Conservation (phyloP, 2,888 invertebrate genomes). For the Volucella inanis region DNA sequence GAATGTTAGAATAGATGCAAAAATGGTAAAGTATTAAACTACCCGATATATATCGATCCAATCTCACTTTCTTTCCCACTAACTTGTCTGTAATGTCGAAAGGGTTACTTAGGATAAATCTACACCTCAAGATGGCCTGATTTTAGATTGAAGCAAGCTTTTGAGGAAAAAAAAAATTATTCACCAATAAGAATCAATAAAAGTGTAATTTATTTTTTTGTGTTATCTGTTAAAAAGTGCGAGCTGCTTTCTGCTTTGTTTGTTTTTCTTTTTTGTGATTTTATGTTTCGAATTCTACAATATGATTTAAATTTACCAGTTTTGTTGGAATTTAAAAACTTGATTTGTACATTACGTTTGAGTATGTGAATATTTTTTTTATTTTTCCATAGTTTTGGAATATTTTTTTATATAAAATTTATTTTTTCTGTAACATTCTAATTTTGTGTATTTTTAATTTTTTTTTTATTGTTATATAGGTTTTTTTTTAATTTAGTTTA, state of each 20-base stretch:
- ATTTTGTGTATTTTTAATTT: conserved; percentile 24
- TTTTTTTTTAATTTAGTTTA: conserved; percentile 31
- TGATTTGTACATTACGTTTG: conserved; percentile 65
- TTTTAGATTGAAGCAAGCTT: too few species aligned
- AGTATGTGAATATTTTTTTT: conserved; percentile 62
- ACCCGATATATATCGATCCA: too few species aligned
- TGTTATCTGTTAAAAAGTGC: conserved; percentile 20
- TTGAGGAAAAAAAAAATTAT: too few species aligned
- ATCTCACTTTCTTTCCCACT: too few species aligned
- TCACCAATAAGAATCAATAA: background rate
- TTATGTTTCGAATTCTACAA: conserved; percentile 3
- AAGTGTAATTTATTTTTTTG: background rate
- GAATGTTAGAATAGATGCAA: too few species aligned
- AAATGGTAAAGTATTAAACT: too few species aligned
- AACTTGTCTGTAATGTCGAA: too few species aligned
- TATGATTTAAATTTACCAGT: conserved; percentile 10
- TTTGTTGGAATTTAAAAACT: conserved; percentile 54
- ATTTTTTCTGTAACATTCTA: conserved; percentile 50
- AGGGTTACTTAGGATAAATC: too few species aligned
- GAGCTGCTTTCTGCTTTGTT: background rate
- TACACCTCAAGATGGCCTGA: too few species aligned
- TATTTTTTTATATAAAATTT: conserved; percentile 62
- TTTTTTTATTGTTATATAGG: conserved; percentile 34
- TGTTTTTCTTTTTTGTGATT: background rate
- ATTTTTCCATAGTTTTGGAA: conserved; percentile 39